Base-by-base conservation (phyloP, 2,888 invertebrate species). In the Melanophora roralis region DNA sequence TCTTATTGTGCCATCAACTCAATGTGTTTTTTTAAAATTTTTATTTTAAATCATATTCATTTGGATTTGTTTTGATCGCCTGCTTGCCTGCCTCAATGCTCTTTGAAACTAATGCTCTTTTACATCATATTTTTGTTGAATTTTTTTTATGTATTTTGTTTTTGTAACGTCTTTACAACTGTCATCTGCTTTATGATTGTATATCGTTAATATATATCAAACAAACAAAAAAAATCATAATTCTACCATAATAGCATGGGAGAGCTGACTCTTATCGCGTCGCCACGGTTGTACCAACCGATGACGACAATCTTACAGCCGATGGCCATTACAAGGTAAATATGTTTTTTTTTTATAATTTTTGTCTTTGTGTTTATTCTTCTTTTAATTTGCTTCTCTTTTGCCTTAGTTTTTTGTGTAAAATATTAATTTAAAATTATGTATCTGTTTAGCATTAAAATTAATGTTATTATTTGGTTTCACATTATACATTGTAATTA, bases 241-340 rank as follows among this genome's bases (percentile, higher is more conserved):
- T 59, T 49, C 40, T 65, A 65, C 53, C 73, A 69, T 73, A 60
- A 88, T 94, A 96, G 96, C 96, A 96, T 94, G 96, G 96, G 92
- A 95, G 97, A 90, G 94, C 96, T 91, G 98, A 98, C 93, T 98
- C 98, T 91, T 98, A 98, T 93, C 95, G 98, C 91, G 96, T 96
- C 93, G 98, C 98, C 87, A 98, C 98, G 90, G 95, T 97, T 91
- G 95, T 96, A 86, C 93, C 94, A 91, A 92, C 95, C 92, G 94
- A 95, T 93, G 97, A 97, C 91, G 98, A 97, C 94, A 97, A 97
- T 94, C 95, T 95, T 93, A 97, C 97, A 85, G 96, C 97, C 87
- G 96, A 97, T 92, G 97, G 97, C 91, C 95, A 95, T 93, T 94
- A 93, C 90, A 97, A 97, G 96, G 96, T 97, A 90, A 87, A 84